Base-by-base conservation (phyloP, 1,140 invertebrate genomes). In the Drosophila rhopaloa region DNA sequence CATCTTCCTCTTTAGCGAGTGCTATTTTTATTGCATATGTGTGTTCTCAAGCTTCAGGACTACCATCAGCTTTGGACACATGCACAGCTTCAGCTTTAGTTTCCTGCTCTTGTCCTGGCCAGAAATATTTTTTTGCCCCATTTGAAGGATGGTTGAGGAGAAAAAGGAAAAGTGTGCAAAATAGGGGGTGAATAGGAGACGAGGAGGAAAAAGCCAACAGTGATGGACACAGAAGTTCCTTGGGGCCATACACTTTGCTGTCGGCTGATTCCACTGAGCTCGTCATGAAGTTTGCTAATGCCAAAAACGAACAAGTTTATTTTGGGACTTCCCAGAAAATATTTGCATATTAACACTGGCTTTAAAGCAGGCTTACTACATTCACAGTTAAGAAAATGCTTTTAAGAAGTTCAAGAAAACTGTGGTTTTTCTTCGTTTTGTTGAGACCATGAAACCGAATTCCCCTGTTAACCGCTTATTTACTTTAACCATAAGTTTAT, bases 31-130 rank as follows among this genome's bases (percentile, higher is more conserved):
- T 35, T 47, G 16, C 41, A 27, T 68, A 44, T 68, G 41, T 48
- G 43, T 55, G 54, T 77, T 53, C 68, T n/a, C n/a, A n/a, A n/a
- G n/a, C n/a, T 57, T 60, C 61, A 62, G 54, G 44, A 29, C 54
- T 61, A 59, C 61, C 58, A 48, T 46, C 66, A 78, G 75, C 72
- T 71, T 71, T 70, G 51, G 44, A 70, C 47, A 50, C 37, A 48
- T 55, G 24, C 29, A 32, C 8, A 72, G 53, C 68, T 58, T 50
- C 44, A 58, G 48, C 66, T 50, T 71, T 43, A 57, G 40, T 32
- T 54, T 55, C 41, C 44, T 24, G 44, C 19, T 47, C 13, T 47
- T 47, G 5, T 16, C 48, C 66, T 71, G 66, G 68, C 51, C 37
- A 58, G 29, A 58, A 47, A 57, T 35, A 70, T 70, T 71, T 58